Base-by-base conservation (phyloP, 2,113 vertebrate genomes). In the Odobenus rosmarus region DNA sequence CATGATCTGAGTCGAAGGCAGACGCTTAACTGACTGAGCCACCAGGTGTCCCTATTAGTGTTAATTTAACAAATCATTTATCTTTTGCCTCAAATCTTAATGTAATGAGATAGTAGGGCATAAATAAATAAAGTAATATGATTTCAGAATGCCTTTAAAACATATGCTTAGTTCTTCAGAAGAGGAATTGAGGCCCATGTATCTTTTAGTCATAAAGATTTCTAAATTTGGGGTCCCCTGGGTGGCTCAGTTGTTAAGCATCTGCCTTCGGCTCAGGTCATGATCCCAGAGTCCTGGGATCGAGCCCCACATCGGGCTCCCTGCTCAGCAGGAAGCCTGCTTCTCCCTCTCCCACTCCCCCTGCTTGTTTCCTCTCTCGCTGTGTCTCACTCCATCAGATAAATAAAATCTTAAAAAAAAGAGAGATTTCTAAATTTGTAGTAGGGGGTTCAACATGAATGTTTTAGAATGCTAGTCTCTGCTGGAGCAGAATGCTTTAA, bases 1-100 rank as follows among this genome's bases (percentile, higher is more conserved):
- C 61, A 28, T 28, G 61, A 62, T 12, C 61, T 28, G 26, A 62
- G 61, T 11, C 4, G 0, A 64, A 31, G 61, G 61, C 28, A 31
- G 61, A 64, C 13, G 31, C 61, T 1, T 64, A 62, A 62, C 26
- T 31, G 61, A 64, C 61, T 31, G 61, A 64, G 61, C 28, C 13
- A 64, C 61, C 12, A 64, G 61, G 28, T 28, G 31, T 64, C 13
- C 31, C 61, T 64, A 18, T 69, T 69, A 36, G 33, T 69, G 16
- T 67, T 97, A 94, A 90, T 83, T 97, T 95, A 85, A 42, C 14
- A 93, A 88, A 62, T 96, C 11, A 39, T 62, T 90, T 96, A n/a
- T 91, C 33, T 90, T 96, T 64, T 92, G 24, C n/a, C 16, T 82
- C 46, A 87, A 26, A 74, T 88, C 51, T 90, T 74, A 76, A 28